phyloP scores from a whole-genome alignment of 2,113 vertebrate species.

The Monarcha castaneiventris region DNA sequence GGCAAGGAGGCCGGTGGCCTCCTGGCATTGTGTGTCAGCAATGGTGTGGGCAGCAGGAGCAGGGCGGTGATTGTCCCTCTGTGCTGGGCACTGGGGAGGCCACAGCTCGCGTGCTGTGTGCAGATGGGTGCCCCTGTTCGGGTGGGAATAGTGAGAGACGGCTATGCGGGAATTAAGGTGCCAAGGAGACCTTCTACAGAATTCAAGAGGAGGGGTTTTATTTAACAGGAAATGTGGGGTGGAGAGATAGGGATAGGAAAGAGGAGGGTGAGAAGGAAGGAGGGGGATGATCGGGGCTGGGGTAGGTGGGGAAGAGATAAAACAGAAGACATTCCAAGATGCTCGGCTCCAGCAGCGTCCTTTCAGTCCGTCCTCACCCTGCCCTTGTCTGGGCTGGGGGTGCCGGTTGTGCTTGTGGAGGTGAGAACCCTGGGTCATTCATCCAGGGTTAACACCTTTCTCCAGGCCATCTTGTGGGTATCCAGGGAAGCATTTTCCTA shows the following conservation, averaged over 20 bases:
- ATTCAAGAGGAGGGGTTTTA: fast-evolving
- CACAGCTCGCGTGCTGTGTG: neutral
- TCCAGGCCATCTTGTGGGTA: fast-evolving
- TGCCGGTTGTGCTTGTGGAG: fast-evolving
- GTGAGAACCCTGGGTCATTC: fast-evolving
- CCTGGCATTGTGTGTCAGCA: too few species aligned
- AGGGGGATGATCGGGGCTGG: fast-evolving
- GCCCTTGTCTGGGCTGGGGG: too few species aligned
- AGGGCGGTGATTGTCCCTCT: fast-evolving
- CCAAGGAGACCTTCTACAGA: fast-evolving
- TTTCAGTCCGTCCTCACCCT: fast-evolving
- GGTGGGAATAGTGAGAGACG: fast-evolving
- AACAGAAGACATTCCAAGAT: neutral
- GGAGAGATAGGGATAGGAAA: neutral
- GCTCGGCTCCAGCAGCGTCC: fast-evolving
- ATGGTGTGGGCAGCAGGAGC: too few species aligned
- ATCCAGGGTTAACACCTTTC: too few species aligned
- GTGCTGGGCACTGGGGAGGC: neutral
- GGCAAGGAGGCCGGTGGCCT: too few species aligned
- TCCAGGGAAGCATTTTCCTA: neutral
- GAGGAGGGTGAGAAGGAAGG: neutral
- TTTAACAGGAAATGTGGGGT: neutral
- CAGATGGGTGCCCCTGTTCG: neutral
- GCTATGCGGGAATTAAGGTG: fast-evolving
- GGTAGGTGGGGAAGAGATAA: neutral